Evolutionary conservation across 2,888 invertebrate genomes (phyloP).

Genomic region (Melieria omissa): DNA sequence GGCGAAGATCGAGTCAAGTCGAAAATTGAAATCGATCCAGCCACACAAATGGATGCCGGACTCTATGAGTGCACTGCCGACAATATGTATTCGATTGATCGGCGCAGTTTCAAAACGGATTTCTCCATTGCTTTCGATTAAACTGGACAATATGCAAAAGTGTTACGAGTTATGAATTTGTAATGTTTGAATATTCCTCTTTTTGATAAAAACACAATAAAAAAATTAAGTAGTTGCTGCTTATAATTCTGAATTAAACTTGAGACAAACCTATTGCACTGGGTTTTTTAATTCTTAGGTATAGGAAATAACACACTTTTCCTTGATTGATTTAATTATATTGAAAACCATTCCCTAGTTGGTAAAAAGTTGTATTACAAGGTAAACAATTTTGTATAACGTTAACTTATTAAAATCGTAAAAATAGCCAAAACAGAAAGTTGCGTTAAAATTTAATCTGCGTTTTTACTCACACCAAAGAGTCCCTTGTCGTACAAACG

Average conservation of each 20-base stretch:
- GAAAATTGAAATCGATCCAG: conserved; percentile 94
- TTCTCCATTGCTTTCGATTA: conserved; percentile 91
- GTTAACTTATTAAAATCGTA: not conserved
- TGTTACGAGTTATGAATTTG: no score
- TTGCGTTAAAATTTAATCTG: not conserved
- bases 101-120: conserved; percentile 91
- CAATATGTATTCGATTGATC: conserved; percentile 92
- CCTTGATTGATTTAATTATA: no score
- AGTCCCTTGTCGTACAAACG: conserved; percentile 91
- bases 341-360: no score
- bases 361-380: no score
- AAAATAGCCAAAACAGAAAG: not conserved
- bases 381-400: not conserved
- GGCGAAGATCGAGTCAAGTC: conserved; percentile 86
- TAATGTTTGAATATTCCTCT: no score
- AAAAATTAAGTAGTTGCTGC: no score
- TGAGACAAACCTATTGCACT: no score
- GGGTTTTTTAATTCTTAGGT: no score
- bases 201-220: no score
- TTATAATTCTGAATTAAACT: no score
- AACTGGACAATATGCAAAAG: conserved; percentile 1
- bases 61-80: conserved; percentile 94
- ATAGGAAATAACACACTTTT: no score
- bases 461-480: conserved; percentile 72
- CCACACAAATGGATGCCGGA: conserved; percentile 96